Evolutionary conservation across 92 coral and sea anemone species (phyloP), one percentile per base, ranked within the genome.

Genomic region (Desmophyllum pertusum): DNA sequence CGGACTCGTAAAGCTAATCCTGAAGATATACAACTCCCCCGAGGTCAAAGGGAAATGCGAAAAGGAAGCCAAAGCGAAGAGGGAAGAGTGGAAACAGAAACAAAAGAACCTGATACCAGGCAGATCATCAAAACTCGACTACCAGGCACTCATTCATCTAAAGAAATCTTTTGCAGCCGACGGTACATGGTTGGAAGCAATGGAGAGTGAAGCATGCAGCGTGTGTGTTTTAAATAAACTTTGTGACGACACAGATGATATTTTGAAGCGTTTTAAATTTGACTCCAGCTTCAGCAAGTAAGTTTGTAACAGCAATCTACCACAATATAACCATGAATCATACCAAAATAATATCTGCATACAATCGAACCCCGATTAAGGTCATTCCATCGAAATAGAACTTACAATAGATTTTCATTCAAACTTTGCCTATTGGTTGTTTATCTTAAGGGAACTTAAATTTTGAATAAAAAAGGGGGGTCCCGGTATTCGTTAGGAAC

Each of bases 141-240:
- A 52, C 36, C 81, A 77, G 70, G 35, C 23, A 10, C 6, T 53
- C 6, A 35, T 23, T 1, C 81, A 77, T 39, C 50, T 35, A 53
- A 55, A 57, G 21, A 27, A 23, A 8, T 51, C 64, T 36, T 30
- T 59, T 19, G 19, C 33, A 15, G 31, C 5, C 5, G 69, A 55
- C 45, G 35, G 8, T 8, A n/a, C 43, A 38, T 77, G 69, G 48
- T 11, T 53, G 9, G 10, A 36, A 15, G 81, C 81, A 1, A 37
- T 4, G n/a, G 36, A 15, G 36, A 77, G 81, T 31, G 81, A 77
- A 57, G 30, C 14, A 5, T 77, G 81, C 43, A 52, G 81, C 50
- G 81, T 46, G 15, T 77, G 81, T 5, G 67, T 52, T 10, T n/a
- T 77, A 33, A n/a, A 35, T 19, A 51, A 33, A 53, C 35, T 77